A percentile compares a stretch with the other conserved stretches of the same genome.
These are phyloP conservation scores for Pollachius pollachius DNA, from an alignment of 2,113 vertebrate genomes.

Conservation along the genomic window DNA sequence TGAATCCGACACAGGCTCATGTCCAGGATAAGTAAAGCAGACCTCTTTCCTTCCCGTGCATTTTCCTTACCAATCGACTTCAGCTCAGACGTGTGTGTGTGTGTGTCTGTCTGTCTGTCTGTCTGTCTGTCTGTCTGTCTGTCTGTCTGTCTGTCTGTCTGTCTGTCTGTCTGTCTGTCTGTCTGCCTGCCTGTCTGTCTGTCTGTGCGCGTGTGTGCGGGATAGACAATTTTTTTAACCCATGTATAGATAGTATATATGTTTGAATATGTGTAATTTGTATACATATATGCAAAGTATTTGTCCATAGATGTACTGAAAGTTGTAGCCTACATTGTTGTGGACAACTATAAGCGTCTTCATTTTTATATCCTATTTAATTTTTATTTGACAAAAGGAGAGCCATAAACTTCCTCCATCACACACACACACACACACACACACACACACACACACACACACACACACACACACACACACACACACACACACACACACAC, in stretches of 20 bases:
- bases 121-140: not conserved
- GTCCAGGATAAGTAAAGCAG: constrained; percentile 60
- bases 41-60: constrained; percentile 40
- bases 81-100: constrained; percentile 18
- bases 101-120: constrained; percentile 27
- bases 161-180: not conserved
- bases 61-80: constrained; percentile 58
- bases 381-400: no score
- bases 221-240: not conserved
- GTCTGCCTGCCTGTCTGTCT: not conserved
- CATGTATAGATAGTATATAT: no score
- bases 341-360: no score
- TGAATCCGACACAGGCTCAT: constrained; percentile 59
- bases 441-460: constrained; percentile 13
- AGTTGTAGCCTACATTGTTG: no score
- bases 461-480: constrained; percentile 9
- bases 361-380: no score
- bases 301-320: not conserved
- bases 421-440: constrained; percentile 5
- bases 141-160: no score
- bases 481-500: constrained; percentile 4
- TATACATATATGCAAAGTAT: not conserved
- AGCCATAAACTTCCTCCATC: not conserved
- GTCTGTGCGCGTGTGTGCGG: no score
- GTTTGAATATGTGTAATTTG: no score